Percentiles rank a stretch among this genome's conserved stretches.
Conservation (phyloP, 2,113 vertebrate genomes). For the Jacana jacana region DNA sequence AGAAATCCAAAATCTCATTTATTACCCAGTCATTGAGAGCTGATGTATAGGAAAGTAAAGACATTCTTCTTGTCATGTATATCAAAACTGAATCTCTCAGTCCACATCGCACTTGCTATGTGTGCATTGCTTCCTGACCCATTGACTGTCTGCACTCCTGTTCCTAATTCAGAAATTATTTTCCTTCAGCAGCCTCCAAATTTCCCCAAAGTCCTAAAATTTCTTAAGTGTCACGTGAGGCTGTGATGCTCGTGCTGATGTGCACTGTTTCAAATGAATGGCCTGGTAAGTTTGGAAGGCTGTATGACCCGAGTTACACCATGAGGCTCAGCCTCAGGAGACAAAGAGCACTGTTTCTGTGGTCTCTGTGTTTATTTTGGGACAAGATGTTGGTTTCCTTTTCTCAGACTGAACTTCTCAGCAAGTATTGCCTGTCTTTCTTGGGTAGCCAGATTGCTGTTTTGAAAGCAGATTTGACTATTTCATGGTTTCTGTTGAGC, state of each 20-base stretch:
- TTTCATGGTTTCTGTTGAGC: not conserved
- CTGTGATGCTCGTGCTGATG: not conserved
- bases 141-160: rapidly evolving
- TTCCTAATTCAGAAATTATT: not conserved
- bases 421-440: not conserved
- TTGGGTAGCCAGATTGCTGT: not conserved
- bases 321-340: not conserved
- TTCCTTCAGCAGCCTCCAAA: not conserved
- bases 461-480: not conserved
- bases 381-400: not conserved
- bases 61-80: not conserved
- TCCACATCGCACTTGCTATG: not conserved
- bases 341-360: not conserved
- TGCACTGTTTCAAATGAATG: rapidly evolving
- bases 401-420: not conserved
- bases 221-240: rapidly evolving
- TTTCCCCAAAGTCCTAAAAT: not conserved
- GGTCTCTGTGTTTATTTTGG: not conserved
- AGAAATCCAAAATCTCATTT: constrained; percentile 1
- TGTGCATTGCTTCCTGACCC: not conserved
- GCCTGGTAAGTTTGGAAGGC: not conserved
- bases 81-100: not conserved
- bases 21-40: not conserved
- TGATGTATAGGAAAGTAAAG: not conserved
- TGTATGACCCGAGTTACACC: not conserved